These are phyloP conservation scores for Syngnathus acus DNA, from an alignment of 2,797 vertebrate genomes.

Conservation along the genomic window DNA sequence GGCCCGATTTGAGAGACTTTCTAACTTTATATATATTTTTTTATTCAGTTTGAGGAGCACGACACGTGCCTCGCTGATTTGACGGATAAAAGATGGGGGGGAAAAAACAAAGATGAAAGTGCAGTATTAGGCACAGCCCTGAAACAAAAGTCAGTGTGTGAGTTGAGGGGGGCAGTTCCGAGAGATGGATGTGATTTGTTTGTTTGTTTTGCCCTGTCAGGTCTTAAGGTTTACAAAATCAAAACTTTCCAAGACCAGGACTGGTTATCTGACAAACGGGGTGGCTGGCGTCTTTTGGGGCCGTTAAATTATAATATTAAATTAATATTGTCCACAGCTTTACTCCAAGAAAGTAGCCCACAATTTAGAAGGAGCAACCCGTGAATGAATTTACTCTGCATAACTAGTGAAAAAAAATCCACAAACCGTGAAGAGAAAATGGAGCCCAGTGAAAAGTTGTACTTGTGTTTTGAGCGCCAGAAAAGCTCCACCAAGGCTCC, in stretches of 20 bases:
- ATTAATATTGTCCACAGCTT: no score
- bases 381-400: no score
- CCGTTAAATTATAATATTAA: no score
- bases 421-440: background rate
- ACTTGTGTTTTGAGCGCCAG: background rate
- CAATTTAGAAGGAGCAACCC: no score
- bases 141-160: constrained; percentile 14
- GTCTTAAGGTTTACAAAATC: background rate
- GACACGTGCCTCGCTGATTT: constrained; percentile 57
- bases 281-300: no score
- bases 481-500: background rate
- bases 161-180: constrained; percentile 27
- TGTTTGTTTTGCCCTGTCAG: no score
- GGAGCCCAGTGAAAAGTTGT: background rate
- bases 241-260: no score
- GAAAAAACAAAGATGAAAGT: constrained; percentile 63
- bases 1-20: constrained; percentile 60
- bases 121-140: constrained; percentile 53
- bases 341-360: no score
- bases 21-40: constrained; percentile 54
- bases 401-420: background rate
- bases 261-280: no score
- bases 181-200: constrained; percentile 26
- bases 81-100: constrained; percentile 56
- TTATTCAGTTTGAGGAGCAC: constrained; percentile 46